phyloP scores from a whole-genome alignment of 1,140 invertebrate species.

The Tribolium madens region DNA sequence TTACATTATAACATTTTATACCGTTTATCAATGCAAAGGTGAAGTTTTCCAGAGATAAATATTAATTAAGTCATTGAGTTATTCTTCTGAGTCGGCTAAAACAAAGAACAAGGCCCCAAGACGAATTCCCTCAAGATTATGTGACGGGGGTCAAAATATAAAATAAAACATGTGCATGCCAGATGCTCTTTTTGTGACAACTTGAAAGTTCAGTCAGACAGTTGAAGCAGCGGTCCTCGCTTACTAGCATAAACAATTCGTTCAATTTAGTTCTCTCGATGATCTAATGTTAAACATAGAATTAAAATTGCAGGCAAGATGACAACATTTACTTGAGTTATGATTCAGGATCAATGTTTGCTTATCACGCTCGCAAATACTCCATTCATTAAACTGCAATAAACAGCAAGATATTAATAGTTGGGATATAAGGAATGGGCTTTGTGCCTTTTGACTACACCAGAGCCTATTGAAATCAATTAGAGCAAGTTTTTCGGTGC shows the following conservation, averaged over 20 bases:
- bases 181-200: conserved; percentile 41
- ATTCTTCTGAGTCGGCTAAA: not conserved
- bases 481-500: not conserved
- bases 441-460: not conserved
- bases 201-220: not conserved
- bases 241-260: conserved; percentile 19
- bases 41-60: not conserved
- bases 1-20: not conserved
- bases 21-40: not conserved
- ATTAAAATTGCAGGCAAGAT: conserved; percentile 8
- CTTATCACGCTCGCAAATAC: too few species aligned
- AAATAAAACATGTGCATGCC: conserved; percentile 37
- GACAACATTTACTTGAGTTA: not conserved
- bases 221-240: conserved; percentile 1
- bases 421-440: not conserved
- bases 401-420: not conserved
- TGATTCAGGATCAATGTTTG: not conserved
- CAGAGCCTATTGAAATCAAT: not conserved
- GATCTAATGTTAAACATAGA: conserved; percentile 11
- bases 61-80: not conserved
- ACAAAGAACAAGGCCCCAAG: not conserved
- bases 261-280: conserved; percentile 12
- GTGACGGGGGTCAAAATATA: conserved; percentile 30
- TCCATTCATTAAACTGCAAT: too few species aligned
- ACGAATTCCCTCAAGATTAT: conserved; percentile 5